Evolutionary conservation across 2,797 vertebrate species (phyloP).

Genomic region (Sarcophilus harrisii): DNA sequence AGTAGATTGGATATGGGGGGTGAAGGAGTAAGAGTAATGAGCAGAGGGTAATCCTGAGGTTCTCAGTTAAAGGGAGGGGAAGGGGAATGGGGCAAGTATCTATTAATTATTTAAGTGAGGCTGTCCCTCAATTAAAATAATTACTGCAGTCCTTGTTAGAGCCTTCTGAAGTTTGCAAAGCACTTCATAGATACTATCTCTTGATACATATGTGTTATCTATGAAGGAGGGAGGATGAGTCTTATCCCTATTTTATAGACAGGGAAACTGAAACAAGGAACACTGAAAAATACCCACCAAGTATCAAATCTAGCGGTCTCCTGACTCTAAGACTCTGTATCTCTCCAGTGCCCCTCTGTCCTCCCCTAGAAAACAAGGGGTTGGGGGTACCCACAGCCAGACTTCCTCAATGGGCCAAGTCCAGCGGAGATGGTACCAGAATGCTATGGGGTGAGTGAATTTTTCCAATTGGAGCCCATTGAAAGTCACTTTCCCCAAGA

Average conservation of each 20-base stretch:
- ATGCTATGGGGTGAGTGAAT: neutral
- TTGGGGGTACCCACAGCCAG: neutral
- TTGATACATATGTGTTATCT: neutral
- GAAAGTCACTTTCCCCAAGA: neutral
- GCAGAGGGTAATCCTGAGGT: too few species aligned
- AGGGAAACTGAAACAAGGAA: neutral
- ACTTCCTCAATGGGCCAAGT: neutral
- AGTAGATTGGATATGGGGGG: too few species aligned
- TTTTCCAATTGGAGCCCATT: neutral
- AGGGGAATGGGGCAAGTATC: too few species aligned
- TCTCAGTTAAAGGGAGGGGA: too few species aligned
- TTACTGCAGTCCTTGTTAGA: neutral
- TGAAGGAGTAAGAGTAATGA: too few species aligned
- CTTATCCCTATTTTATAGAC: neutral
- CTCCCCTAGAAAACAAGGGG: neutral
- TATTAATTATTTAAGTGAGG: neutral
- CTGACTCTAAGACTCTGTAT: neutral
- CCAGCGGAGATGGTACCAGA: accelerated
- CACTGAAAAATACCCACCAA: neutral
- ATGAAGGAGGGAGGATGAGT: neutral
- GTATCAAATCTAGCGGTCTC: neutral
- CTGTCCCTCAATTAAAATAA: neutral
- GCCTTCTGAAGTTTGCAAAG: neutral
- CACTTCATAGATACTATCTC: neutral
- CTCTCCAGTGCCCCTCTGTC: neutral